Percentiles rank a stretch among this genome's conserved stretches.
Conservation (phyloP, 2,113 vertebrate genomes). For the Corythornis cristatus region DNA sequence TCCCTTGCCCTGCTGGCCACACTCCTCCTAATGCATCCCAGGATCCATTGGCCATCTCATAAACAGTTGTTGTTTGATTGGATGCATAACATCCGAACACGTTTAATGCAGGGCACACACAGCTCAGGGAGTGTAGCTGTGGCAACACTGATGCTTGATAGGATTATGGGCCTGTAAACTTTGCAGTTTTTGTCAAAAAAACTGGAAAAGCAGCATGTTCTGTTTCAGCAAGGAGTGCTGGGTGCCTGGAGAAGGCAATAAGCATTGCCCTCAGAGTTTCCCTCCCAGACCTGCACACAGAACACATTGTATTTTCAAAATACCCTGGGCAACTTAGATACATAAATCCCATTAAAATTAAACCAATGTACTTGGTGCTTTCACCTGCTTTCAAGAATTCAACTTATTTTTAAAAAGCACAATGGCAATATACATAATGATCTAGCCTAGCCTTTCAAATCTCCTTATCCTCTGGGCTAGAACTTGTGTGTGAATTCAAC, state of each 20-base stretch:
- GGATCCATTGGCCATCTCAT: too few species aligned
- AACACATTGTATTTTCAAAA: background rate
- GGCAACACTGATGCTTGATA: too few species aligned
- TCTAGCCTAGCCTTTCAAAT: background rate
- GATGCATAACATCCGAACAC: fast-evolving
- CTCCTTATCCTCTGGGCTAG: background rate
- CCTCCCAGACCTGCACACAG: background rate
- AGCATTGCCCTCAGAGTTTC: background rate
- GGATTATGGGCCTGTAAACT: background rate
- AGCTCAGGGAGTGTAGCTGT: background rate
- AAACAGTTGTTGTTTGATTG: too few species aligned
- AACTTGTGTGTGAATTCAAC: background rate
- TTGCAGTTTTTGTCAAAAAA: background rate
- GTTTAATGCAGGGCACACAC: background rate
- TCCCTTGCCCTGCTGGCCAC: too few species aligned
- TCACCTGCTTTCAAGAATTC: background rate
- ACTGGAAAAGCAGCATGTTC: background rate
- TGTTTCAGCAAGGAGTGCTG: background rate
- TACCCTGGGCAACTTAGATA: background rate
- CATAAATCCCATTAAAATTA: background rate
- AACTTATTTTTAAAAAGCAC: background rate
- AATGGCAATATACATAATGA: background rate
- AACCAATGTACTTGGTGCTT: background rate
- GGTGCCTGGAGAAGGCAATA: background rate
- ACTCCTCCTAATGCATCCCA: too few species aligned